Percentiles rank a stretch among this genome's conserved stretches.
Evolutionary conservation across 2,113 vertebrate species (phyloP).

Genomic region (Cathartes aura): DNA sequence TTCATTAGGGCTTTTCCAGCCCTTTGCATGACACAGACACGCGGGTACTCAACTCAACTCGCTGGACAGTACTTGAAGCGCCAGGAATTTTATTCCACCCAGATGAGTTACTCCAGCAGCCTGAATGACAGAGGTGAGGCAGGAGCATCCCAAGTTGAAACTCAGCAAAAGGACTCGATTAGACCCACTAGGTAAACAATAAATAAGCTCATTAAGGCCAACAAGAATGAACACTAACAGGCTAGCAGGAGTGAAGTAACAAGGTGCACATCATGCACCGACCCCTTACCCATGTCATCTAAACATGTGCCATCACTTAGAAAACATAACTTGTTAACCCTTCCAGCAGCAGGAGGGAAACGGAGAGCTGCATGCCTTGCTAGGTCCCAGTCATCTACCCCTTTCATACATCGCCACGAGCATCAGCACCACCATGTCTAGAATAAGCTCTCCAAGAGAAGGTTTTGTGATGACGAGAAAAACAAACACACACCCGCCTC

Average conservation of each 20-base stretch:
- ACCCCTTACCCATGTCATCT: background rate
- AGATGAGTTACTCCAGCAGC: background rate
- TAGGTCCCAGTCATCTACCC: background rate
- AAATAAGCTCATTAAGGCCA: background rate
- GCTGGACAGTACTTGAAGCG: background rate
- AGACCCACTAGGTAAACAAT: background rate
- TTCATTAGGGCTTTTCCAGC: background rate
- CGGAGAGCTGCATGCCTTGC: background rate
- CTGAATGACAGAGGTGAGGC: background rate
- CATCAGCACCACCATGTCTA: background rate
- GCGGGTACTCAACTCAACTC: accelerated
- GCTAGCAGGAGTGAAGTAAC: background rate
- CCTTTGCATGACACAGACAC: background rate
- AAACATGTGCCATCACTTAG: background rate
- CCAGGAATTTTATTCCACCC: background rate
- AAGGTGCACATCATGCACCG: background rate
- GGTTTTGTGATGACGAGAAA: background rate
- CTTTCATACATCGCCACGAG: background rate
- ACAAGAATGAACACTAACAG: background rate
- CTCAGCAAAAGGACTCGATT: background rate
- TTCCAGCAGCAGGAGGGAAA: background rate
- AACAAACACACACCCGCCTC: background rate
- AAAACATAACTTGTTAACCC: background rate
- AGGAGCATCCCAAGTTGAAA: background rate
- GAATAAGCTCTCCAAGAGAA: background rate